Evolutionary conservation across 2,888 invertebrate species (phyloP), one percentile per base, ranked within the genome.

Genomic region (Scrobipalpa atriplicella): DNA sequence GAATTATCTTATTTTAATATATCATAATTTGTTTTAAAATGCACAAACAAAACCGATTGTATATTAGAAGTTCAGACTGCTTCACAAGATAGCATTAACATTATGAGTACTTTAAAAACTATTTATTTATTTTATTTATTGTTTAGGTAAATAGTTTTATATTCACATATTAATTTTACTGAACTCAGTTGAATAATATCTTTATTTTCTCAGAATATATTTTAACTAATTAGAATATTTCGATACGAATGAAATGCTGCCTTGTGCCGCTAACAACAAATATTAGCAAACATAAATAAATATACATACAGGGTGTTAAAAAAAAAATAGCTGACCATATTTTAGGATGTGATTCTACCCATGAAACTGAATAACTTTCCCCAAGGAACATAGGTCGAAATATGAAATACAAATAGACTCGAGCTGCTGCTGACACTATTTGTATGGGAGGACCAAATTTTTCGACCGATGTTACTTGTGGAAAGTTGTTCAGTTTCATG

Each of bases 11-110:
- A 62, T 9, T 16, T 54, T 39, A 64, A 19, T 58, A 56, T 71
- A 74, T 69, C 67, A 68, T 70, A 69, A 72, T 70, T 67, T 71
- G 66, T 70, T 72, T 68, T 72, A 72, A 77, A 77, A 78, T 77
- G 78, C 73, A 74, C 74, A 75, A 79, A 73, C 29, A 62, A 63
- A 10, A 54, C 21, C 62, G 36, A 66, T 38, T 51, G 19, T 38
- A 52, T 51, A 41, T 66, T 29, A 47, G 39, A 56, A n/a, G 11
- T 36, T 58, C 11, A 29, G 36, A 16, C 1, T 54, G 58, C 47
- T 63, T 43, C 54, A 67, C 64, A 67, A 67, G 67, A 39, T 61
- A 62, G 47, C 60, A 62, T 29, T 19, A 62, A 39, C 11, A 61
- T 9, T 43, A 43, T 43, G 16, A 16, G n/a, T 47, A 47, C 43